Evolutionary conservation across 1,140 invertebrate genomes (phyloP).

Genomic region (Penaeus indicus): DNA sequence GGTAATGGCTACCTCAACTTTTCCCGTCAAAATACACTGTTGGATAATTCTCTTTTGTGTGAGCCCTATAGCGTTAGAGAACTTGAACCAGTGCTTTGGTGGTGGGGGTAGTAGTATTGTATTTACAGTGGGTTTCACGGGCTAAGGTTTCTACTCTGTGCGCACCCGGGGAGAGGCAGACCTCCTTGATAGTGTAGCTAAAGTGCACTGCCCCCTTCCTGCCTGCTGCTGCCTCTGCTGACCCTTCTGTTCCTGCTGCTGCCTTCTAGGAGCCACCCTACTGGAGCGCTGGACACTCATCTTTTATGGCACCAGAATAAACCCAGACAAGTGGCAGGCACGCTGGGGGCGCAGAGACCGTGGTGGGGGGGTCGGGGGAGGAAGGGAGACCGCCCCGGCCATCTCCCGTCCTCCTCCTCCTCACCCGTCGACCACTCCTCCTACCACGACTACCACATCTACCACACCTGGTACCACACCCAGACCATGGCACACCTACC

Average conservation of each 20-base stretch:
- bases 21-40: too few relatives aligned
- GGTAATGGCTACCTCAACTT: too few relatives aligned
- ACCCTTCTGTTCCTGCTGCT: constrained; percentile 47
- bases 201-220: constrained; percentile 51
- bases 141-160: too few relatives aligned
- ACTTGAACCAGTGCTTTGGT: too few relatives aligned
- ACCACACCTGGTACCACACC: background rate
- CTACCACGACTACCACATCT: constrained; percentile 42
- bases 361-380: constrained; percentile 36
- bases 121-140: too few relatives aligned
- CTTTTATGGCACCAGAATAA: constrained; percentile 61
- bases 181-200: constrained; percentile 47
- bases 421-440: constrained; percentile 39
- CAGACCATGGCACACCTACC: constrained; percentile 31
- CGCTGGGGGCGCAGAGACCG: constrained; percentile 48
- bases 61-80: too few relatives aligned
- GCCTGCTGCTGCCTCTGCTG: constrained; percentile 47
- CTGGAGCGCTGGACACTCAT: constrained; percentile 52
- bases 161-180: too few relatives aligned
- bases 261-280: constrained; percentile 50
- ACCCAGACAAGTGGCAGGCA: constrained; percentile 55
- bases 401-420: constrained; percentile 6
- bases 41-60: too few relatives aligned
- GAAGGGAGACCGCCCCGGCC: constrained; percentile 9
- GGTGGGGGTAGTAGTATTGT: too few relatives aligned